Evolutionary conservation across 1,140 invertebrate genomes (phyloP).

Genomic region (Conopomorpha cramerella): DNA sequence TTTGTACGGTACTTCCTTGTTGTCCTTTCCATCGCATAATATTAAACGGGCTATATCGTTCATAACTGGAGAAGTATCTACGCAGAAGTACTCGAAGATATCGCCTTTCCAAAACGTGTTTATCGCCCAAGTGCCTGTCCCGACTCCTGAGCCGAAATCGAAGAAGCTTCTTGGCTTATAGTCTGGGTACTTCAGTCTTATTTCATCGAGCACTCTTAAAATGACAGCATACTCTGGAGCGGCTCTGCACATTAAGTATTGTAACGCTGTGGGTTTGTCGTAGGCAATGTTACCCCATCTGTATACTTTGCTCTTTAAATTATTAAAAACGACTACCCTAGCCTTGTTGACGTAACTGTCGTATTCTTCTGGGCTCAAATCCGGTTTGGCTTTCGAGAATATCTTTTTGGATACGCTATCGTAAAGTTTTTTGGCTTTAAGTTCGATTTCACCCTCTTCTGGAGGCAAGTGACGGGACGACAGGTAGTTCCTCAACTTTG

Average conservation of each 20-base stretch:
- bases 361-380: conserved; percentile 30
- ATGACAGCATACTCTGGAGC: conserved; percentile 78
- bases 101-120: conserved; percentile 70
- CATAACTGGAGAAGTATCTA: conserved; percentile 81
- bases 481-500: conserved; percentile 65
- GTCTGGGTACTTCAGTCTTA: conserved; percentile 64
- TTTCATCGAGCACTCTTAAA: conserved; percentile 74
- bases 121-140: conserved; percentile 82
- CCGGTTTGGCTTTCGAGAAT: conserved; percentile 21
- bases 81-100: conserved; percentile 80
- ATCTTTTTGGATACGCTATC: conserved; percentile 29
- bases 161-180: conserved; percentile 79
- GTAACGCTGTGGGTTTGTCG: conserved; percentile 62
- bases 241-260: conserved; percentile 73
- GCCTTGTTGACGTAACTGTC: conserved; percentile 33
- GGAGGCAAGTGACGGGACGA: conserved; percentile 63
- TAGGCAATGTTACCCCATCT: conserved; percentile 76
- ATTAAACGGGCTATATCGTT: conserved; percentile 77
- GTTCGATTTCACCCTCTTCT: conserved; percentile 61
- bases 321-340: conserved; percentile 36
- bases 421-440: conserved; percentile 41
- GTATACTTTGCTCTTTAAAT: conserved; percentile 65
- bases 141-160: conserved; percentile 90
- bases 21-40: conserved; percentile 66
- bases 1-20: conserved; percentile 60